Conservation (phyloP, 1,140 invertebrate species). For the Stenopsyche tienmushanensis region DNA sequence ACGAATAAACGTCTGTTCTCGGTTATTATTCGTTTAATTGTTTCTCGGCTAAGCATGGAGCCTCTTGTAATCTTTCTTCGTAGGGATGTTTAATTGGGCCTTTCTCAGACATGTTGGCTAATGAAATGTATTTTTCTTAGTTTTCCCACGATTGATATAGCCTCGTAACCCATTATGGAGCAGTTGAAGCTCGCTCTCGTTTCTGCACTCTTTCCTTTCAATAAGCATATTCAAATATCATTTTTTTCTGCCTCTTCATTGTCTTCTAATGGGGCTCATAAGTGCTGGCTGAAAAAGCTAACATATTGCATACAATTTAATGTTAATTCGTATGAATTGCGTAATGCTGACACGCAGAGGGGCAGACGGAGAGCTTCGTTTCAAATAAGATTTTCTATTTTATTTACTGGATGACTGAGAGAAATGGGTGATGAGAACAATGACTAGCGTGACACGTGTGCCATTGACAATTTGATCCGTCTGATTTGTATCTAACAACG, state of each 20-base stretch:
- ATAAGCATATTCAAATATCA: not conserved
- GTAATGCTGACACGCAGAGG: no score
- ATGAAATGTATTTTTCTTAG: slow-evolving; percentile 31
- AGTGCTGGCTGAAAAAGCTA: no score
- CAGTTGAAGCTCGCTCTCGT: not conserved
- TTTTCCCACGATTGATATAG: slow-evolving; percentile 30
- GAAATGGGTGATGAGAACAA: no score
- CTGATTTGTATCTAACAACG: no score
- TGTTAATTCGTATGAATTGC: no score
- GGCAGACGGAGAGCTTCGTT: no score
- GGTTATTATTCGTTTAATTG: slow-evolving; percentile 15
- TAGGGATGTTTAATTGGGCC: slow-evolving; percentile 31
- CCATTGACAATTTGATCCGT: no score
- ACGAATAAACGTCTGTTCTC: slow-evolving; percentile 2
- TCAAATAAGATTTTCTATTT: no score
- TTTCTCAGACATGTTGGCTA: slow-evolving; percentile 29
- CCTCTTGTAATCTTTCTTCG: slow-evolving; percentile 1
- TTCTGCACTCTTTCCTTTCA: not conserved
- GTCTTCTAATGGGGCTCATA: not conserved
- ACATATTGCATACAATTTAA: no score
- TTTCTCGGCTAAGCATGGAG: not conserved
- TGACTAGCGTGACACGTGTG: no score
- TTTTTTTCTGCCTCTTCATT: not conserved
- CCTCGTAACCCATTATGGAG: slow-evolving; percentile 37
- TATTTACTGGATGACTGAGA: no score